Evolutionary conservation across 2,888 invertebrate genomes (phyloP), one percentile per base, ranked within the genome.

Genomic region (Pseudococcus longispinus): DNA sequence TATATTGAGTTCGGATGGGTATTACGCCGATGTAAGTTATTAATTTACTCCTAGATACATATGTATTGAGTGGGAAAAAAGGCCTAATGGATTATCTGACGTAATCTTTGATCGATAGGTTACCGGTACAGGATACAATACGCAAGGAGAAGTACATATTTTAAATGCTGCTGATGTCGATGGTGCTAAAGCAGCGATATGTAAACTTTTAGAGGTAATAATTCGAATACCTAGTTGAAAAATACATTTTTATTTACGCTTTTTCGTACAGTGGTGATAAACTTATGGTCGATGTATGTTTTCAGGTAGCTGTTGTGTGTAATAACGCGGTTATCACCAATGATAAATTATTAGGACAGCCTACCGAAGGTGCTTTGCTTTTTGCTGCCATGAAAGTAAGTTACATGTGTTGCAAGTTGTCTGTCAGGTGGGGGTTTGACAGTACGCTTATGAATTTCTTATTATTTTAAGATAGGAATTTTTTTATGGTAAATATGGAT

Each of bases 341-440:
- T 89, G 96, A 96, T 80, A 93, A 93, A 3, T 90, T 99, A 83
- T 93, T 96, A 89, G 99, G 99, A 0, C 97, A 98, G 90, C 99
- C 99, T 82, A 99, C 99, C 23, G 99, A 99, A 92, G 99, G 99
- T 89, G 99, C 99, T 0, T 91, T 99, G 6, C 92, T 99, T 29
- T 96, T 97, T 0, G 95, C 95, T 77, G 98, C 97, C 8, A 95
- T 96, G 93, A 99, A 99, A 92, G 93, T 93, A 89, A 87, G 89
- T 23, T 32, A 29, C 4, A 29, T 29, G 6, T 23, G 23, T 60
- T 0, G 23, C 23, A 60, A 60, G 23, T 23, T 15, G 2, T 3
- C 51, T n/a, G n/a, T 8, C 18, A n/a, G 51, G n/a, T n/a, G n/a
- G n/a, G 51, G n/a, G 15, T n/a, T n/a, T n/a, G n/a, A n/a, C n/a